Base-by-base conservation (phyloP, 2,888 invertebrate species). In the Ophioninae sp. region DNA sequence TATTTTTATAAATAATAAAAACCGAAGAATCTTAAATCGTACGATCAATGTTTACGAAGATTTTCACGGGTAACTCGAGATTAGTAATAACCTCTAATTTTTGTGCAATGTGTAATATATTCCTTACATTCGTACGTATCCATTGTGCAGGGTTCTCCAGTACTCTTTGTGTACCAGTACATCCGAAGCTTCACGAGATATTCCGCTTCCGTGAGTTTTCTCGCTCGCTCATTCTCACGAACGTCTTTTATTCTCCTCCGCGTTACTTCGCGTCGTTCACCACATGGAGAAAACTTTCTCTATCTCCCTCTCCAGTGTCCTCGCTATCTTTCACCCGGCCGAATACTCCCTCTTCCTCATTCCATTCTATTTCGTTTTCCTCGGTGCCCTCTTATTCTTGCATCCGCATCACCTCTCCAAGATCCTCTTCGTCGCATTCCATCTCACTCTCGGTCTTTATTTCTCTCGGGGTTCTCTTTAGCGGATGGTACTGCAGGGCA, bases 401-500 rank as follows among this genome's bases (percentile, higher is more conserved):
- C 81, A 75, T 78, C 81, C 67, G 70, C 81, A 73, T 84, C 78
- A 79, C 81, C 50, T 65, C 68, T 83, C 79, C 80, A 81, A 74
- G 74, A 82, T 79, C 84, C 77, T 81, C 85, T 72, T 81, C 78
- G 70, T 68, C 56, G 70, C 44, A 70, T 59, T 65, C 64, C 75
- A 41, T 74, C 39, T 76, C 78, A 68, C 77, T 50, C 50, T 50
- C 50, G 5, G 10, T 17, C 6, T 50, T 6, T 50, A 13, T 44
- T 13, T 7, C 44, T 50, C 17, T 17, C 0, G 17, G 0, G 6
- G 50, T 61, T 82, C 79, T 81, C 79, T 72, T 81, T 77, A 84
- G 78, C 83, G 70, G 73, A 80, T 84, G 81, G 86, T 83, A 86
- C 87, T 83, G 86, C 81, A 10, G 59, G 44, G 72, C 72, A 78